A percentile compares a stretch with the other conserved stretches of the same genome.
phyloP scores from a whole-genome alignment of 2,113 vertebrate genomes.

The Tragelaphus strepsiceros region DNA sequence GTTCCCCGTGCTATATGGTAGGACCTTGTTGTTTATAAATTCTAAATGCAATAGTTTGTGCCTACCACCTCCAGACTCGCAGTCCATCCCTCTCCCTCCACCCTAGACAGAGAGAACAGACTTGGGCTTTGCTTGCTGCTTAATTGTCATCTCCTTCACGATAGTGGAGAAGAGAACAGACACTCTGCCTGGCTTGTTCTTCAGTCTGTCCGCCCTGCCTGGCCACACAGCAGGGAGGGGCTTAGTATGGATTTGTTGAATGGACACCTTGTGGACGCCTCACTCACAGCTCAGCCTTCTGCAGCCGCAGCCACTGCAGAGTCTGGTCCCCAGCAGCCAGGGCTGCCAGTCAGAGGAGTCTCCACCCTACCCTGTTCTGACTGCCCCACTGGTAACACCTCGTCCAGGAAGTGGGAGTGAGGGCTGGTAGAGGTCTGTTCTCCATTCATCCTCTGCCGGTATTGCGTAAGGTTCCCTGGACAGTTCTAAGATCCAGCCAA shows the following conservation, averaged over 20 bases:
- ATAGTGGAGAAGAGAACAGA: neutral
- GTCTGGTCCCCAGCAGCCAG: neutral
- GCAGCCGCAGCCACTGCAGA: neutral
- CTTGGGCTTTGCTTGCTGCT: neutral
- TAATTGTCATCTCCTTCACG: neutral
- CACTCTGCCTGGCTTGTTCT: neutral
- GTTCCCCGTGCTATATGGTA: neutral
- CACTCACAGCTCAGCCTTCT: neutral
- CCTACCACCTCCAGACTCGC: neutral
- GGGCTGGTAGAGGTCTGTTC: neutral
- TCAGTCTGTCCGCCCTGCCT: neutral
- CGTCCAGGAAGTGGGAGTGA: neutral
- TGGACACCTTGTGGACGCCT: rapidly evolving
- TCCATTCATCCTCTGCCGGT: neutral
- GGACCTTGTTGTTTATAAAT: neutral
- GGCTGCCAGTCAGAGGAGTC: neutral
- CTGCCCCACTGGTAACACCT: neutral
- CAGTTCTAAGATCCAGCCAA: neutral
- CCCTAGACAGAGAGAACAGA: neutral
- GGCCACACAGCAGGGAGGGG: neutral
- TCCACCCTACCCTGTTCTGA: rapidly evolving
- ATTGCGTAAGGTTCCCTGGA: neutral
- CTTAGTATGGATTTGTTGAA: neutral
- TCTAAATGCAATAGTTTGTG: neutral
- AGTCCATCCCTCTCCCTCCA: neutral